Base-by-base conservation (phyloP, 2,888 invertebrate species). In the Drosophila niveifrons region DNA sequence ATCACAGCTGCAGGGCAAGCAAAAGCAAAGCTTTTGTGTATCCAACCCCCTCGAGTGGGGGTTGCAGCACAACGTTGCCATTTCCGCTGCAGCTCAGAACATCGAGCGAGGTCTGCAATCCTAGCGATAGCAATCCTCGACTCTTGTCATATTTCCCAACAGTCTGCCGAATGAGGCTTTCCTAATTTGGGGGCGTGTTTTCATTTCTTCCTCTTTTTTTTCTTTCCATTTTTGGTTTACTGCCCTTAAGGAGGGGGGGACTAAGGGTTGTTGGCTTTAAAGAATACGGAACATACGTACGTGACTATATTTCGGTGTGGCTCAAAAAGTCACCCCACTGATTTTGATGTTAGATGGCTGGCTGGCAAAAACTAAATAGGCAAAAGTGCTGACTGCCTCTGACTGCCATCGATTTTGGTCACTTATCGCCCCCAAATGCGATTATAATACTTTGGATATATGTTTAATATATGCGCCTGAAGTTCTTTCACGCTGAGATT, bases 381-480 rank as follows among this genome's bases (percentile, higher is more conserved):
- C 78, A 82, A 82, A 84, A 82, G 68, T 80, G 78, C 67, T 66
- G 77, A 68, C 78, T 80, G 75, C 66, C 34, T 10, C 34, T 10
- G 29, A 70, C 71, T 63, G 50, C 71, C 72, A 89, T 85, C 85
- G 89, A 85, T 89, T 88, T 89, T 63, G 80, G 78, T 68, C 88
- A 88, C 76, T 83, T 84, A 78, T 80, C 76, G 77, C 72, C 72
- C 65, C 72, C 64, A 87, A 88, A 89, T 88, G 77, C 89, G 89
- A 89, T 89, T 89, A 88, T 87, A 85, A 86, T 79, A 74, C 81
- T 72, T 55, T 64, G 73, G 65, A 79, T 81, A 82, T 23, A 23
- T 23, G 23, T 72, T 72, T 59, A 18, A 68, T 46, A 10, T 66
- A 34, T 41, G 39, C 39, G 39, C 13, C 15, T 8, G 13, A 63